Evolutionary conservation across 2,888 invertebrate genomes (phyloP).

Genomic region (Ectropis crepuscularia): DNA sequence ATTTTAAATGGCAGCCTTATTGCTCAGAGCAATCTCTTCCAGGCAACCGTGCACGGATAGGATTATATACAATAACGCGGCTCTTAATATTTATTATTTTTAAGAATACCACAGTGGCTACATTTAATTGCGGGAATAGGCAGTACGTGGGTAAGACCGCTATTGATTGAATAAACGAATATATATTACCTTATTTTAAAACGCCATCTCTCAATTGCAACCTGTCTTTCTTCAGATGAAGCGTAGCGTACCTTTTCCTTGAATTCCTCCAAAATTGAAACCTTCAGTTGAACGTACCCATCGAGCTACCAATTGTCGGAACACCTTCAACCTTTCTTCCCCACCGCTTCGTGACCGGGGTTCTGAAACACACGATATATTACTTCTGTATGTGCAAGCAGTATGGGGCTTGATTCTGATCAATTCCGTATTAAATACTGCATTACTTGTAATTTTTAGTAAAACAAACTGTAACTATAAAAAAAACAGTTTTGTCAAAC

Average conservation of each 20-base stretch:
- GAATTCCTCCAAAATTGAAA: slow-evolving; percentile 23
- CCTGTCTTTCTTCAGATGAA: neutral
- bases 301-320: slow-evolving; percentile 30
- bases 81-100: too few relatives aligned
- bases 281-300: slow-evolving; percentile 18
- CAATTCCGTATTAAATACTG: neutral
- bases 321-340: slow-evolving; percentile 31
- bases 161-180: too few relatives aligned
- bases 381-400: slow-evolving; percentile 11
- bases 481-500: too few relatives aligned
- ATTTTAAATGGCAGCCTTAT: too few relatives aligned
- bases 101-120: too few relatives aligned
- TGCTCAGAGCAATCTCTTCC: too few relatives aligned
- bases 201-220: neutral
- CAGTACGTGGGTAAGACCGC: too few relatives aligned
- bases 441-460: too few relatives aligned
- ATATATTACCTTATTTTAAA: neutral
- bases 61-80: too few relatives aligned
- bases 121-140: too few relatives aligned
- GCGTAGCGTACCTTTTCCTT: neutral
- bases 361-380: slow-evolving; percentile 22
- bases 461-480: too few relatives aligned
- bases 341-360: slow-evolving; percentile 23
- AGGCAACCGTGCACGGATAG: too few relatives aligned
- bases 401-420: slow-evolving; percentile 5